Conservation (phyloP, 2,888 invertebrate genomes). For the Drosophila phalerata region DNA sequence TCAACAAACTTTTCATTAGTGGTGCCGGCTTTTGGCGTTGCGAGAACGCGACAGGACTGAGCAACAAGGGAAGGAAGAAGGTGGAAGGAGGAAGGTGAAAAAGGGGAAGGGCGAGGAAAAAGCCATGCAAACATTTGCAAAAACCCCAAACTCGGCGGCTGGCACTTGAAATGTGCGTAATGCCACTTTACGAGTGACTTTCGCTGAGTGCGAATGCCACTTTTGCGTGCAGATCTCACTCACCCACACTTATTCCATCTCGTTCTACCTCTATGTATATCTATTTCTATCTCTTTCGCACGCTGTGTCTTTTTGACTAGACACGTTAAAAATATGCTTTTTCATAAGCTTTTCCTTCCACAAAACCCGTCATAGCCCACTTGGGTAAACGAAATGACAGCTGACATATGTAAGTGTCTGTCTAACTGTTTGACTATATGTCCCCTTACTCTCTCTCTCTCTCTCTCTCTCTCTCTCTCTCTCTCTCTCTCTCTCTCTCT, state of each 20-base stretch:
- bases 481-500: slow-evolving; percentile 2
- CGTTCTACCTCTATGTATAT: slow-evolving; percentile 1
- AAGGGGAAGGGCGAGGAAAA: slow-evolving; percentile 31
- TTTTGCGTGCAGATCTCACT: slow-evolving; percentile 66
- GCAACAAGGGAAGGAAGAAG: not conserved
- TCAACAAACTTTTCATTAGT: slow-evolving; percentile 78
- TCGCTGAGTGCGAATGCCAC: slow-evolving; percentile 77
- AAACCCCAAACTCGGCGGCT: slow-evolving; percentile 61
- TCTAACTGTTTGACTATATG: slow-evolving; percentile 45
- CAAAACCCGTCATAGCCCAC: slow-evolving; percentile 23
- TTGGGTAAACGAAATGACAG: slow-evolving; percentile 76
- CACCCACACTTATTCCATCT: slow-evolving; percentile 11
- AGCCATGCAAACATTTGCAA: slow-evolving; percentile 67
- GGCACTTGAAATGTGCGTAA: slow-evolving; percentile 79
- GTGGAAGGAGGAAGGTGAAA: too few species aligned
- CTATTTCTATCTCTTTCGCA: not conserved
- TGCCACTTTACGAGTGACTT: slow-evolving; percentile 83
- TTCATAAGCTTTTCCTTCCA: slow-evolving; percentile 47
- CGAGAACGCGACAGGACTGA: slow-evolving; percentile 12
- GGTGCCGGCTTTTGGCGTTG: slow-evolving; percentile 59
- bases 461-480: slow-evolving; percentile 10
- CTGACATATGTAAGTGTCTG: slow-evolving; percentile 80
- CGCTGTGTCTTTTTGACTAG: slow-evolving; percentile 48
- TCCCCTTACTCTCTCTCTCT: slow-evolving; percentile 14
- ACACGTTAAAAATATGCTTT: slow-evolving; percentile 65